Evolutionary conservation across 2,113 vertebrate genomes (phyloP).

Genomic region (Osmerus eperlanus): DNA sequence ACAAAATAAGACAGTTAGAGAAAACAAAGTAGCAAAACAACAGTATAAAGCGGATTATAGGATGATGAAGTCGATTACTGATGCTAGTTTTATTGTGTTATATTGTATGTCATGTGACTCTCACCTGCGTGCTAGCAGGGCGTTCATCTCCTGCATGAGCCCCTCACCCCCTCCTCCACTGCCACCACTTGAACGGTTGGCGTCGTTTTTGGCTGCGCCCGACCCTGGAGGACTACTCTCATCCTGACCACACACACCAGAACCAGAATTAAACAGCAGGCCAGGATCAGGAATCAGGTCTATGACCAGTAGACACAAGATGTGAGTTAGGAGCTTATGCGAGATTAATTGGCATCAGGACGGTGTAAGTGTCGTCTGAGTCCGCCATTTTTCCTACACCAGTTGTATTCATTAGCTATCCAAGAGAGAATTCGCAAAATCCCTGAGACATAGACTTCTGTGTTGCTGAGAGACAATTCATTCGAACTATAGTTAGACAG

Average conservation of each 20-base stretch:
- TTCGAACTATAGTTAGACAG: too few relatives aligned
- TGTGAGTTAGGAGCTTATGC: too few relatives aligned
- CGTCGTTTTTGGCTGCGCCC: constrained; percentile 86
- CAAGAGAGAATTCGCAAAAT: too few relatives aligned
- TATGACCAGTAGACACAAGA: too few relatives aligned
- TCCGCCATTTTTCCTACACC: too few relatives aligned
- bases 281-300: not conserved
- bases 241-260: constrained; percentile 70
- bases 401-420: too few relatives aligned
- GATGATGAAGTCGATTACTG: too few relatives aligned
- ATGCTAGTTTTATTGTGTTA: not conserved
- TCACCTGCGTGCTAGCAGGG: constrained; percentile 95
- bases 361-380: too few relatives aligned
- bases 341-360: too few relatives aligned
- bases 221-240: constrained; percentile 89
- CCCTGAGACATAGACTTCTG: too few relatives aligned
- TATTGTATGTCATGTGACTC: constrained; percentile 14
- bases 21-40: not conserved
- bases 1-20: constrained; percentile 12
- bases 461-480: too few relatives aligned
- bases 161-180: constrained; percentile 86
- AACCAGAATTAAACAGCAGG: not conserved
- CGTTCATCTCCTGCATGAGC: constrained; percentile 99
- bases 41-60: not conserved
- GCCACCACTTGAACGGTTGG: constrained; percentile 91